phyloP scores from a whole-genome alignment of 2,888 invertebrate species.

The Eristalis arbustorum region DNA sequence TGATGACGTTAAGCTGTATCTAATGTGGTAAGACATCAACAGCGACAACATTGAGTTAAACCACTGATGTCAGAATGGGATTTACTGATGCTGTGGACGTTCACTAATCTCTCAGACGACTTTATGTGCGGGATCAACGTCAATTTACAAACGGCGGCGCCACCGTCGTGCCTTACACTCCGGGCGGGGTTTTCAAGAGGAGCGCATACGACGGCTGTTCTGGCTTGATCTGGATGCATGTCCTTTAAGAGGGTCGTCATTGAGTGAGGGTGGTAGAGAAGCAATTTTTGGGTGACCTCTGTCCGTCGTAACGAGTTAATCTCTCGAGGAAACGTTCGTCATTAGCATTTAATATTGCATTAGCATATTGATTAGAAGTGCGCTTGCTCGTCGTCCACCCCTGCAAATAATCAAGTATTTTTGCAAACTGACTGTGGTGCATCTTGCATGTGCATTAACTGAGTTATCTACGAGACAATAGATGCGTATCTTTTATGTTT shows the following conservation, averaged over 20 bases:
- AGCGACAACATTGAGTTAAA: not conserved
- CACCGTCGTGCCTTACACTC: not conserved
- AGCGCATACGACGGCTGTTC: too few species aligned
- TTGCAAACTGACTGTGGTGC: not conserved
- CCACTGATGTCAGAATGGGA: not conserved
- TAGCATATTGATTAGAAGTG: slow-evolving; percentile 64
- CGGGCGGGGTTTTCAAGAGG: too few species aligned
- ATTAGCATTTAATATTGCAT: slow-evolving; percentile 69
- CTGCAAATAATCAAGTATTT: not conserved
- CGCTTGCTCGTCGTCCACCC: slow-evolving; percentile 17
- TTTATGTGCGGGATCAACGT: not conserved
- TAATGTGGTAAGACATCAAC: slow-evolving; percentile 36
- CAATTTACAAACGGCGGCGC: not conserved
- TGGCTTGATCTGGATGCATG: too few species aligned
- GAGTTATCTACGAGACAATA: slow-evolving; percentile 47
- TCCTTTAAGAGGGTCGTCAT: not conserved
- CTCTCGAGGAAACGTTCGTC: slow-evolving; percentile 60
- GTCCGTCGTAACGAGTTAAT: slow-evolving; percentile 60
- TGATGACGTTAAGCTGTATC: not conserved
- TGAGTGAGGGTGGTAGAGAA: not conserved
- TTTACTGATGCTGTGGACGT: not conserved
- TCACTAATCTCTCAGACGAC: not conserved
- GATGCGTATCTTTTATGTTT: slow-evolving; percentile 58
- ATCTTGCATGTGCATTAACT: slow-evolving; percentile 35
- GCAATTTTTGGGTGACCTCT: slow-evolving; percentile 4